phyloP scores from a whole-genome alignment of 2,888 invertebrate genomes.

The Agrilus mali region DNA sequence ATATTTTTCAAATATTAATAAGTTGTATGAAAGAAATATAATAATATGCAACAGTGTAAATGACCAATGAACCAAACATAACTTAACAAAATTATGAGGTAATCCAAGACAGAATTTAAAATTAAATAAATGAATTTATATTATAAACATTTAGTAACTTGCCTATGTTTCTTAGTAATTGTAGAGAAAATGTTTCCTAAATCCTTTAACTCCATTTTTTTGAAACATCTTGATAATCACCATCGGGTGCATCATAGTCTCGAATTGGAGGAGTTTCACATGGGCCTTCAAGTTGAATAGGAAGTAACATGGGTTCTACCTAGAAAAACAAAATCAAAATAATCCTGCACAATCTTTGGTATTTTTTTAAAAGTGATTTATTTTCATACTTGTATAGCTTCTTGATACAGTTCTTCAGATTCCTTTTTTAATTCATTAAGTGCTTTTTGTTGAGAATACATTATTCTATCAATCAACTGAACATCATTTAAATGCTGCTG shows the following conservation, averaged over 20 bases:
- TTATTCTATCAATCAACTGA: constrained; percentile 53
- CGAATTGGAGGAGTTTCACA: constrained; percentile 72
- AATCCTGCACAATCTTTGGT: constrained; percentile 2
- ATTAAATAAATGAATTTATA: too few species aligned
- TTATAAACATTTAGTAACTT: too few species aligned
- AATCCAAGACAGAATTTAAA: too few species aligned
- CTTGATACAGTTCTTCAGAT: constrained; percentile 77
- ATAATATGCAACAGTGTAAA: too few species aligned
- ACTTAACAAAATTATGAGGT: too few species aligned
- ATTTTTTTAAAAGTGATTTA: neutral
- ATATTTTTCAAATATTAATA: too few species aligned
- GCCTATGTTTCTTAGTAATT: too few species aligned
- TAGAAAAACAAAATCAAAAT: constrained; percentile 32
- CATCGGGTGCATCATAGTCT: constrained; percentile 74
- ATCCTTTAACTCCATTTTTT: constrained; percentile 56
- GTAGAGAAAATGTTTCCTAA: too few species aligned
- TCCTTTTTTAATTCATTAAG: constrained; percentile 65
- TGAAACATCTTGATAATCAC: constrained; percentile 74
- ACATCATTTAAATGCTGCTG: constrained; percentile 51
- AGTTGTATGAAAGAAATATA: too few species aligned
- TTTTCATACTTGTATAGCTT: constrained; percentile 60
- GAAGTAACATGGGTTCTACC: constrained; percentile 59
- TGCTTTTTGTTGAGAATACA: constrained; percentile 62
- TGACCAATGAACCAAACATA: too few species aligned
- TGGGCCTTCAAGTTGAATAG: constrained; percentile 60